phyloP scores from a whole-genome alignment of 1,140 invertebrate genomes.

The Trachelipus rathkii region DNA sequence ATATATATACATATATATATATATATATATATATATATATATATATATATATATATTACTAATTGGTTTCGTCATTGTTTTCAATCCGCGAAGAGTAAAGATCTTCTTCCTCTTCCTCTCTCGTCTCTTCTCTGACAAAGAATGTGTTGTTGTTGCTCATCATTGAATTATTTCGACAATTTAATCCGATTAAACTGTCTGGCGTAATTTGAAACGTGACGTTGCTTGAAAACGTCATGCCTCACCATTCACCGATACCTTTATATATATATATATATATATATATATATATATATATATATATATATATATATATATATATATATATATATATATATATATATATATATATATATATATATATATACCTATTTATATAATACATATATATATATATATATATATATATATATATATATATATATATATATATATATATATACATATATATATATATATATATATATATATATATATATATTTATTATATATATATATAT shows the following conservation, averaged over 20 bases:
- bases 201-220: too few species aligned
- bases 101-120: too few species aligned
- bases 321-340: neutral
- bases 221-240: too few species aligned
- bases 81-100: too few species aligned
- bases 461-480: neutral
- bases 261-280: neutral
- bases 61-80: too few species aligned
- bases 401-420: slow-evolving; percentile 1
- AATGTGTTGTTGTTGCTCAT: too few species aligned
- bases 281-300: slow-evolving; percentile 1
- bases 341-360: slow-evolving; percentile 1
- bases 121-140: too few species aligned
- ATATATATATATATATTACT: too few species aligned
- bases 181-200: too few species aligned
- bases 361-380: neutral
- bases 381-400: neutral
- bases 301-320: slow-evolving; percentile 3
- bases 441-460: neutral
- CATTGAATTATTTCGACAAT: too few species aligned
- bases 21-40: neutral
- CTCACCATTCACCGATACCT: too few species aligned
- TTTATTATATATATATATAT: neutral
- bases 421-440: neutral
- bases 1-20: neutral